Evolutionary conservation across 2,888 invertebrate genomes (phyloP), one percentile per base, ranked within the genome.

Genomic region (Drosophila setosimentum): DNA sequence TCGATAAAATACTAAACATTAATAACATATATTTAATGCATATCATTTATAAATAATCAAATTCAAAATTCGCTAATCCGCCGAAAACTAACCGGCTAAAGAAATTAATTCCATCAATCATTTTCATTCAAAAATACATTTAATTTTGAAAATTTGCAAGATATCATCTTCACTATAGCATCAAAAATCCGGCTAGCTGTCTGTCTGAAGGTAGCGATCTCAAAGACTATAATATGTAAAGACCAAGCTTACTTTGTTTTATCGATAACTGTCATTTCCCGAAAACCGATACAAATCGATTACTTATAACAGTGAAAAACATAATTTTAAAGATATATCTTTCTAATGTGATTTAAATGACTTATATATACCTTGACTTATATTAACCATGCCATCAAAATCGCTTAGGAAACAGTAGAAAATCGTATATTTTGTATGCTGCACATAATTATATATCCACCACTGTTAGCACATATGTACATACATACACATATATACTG

Each of bases 401-500:
- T 42, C 5, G n/a, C 40, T n/a, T 42, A 42, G 11, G n/a, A 42
- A 42, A n/a, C 3, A n/a, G n/a, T 40, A 11, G 37, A 40, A 18
- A 37, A 18, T 37, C 4, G 4, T 10, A 2, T 18, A 32, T 21
- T 32, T 33, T n/a, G 0, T 7, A 8, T 2, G 2, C 27, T 27
- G 27, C 16, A 6, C n/a, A n/a, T 37, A 37, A 4, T 8, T 4
- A 37, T n/a, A 8, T 37, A n/a, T 4, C 55, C 55, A 37, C 13
- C n/a, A 55, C n/a, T 37, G 55, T 45, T 24, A 1, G 24, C 37
- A 76, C 67, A 73, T 63, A 68, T n/a, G 30, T 35, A 60, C 37
- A 61, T 27, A 54, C 55, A 66, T 50, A 61, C 27, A 54, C 55
- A 66, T 50, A 66, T 51, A 62, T 51, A 69, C 59, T 51, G 24